Conservation (phyloP, 1,140 invertebrate species). For the Bombus picipes region DNA sequence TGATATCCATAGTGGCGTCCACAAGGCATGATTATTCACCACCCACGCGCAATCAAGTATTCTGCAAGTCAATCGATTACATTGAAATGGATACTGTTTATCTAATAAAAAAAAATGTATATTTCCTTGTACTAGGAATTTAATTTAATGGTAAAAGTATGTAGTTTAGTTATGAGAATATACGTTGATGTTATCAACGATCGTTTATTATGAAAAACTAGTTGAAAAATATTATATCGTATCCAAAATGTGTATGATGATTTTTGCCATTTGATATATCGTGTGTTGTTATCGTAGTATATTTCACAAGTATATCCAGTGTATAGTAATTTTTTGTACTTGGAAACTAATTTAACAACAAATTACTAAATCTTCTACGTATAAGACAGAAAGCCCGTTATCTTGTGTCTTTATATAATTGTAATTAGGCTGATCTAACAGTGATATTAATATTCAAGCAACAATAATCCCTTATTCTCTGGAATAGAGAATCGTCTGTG, state of each 20-base stretch:
- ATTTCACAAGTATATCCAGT: too few species aligned
- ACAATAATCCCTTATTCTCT: not conserved
- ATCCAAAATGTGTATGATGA: too few species aligned
- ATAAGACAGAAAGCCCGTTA: too few species aligned
- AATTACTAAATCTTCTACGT: too few species aligned
- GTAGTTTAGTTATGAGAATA: not conserved
- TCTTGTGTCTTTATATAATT: not conserved
- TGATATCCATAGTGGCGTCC: constrained; percentile 34
- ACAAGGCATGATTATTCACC: not conserved
- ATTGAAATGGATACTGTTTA: not conserved
- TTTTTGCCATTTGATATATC: too few species aligned
- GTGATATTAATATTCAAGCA: not conserved
- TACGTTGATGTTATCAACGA: not conserved
- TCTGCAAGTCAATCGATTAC: not conserved
- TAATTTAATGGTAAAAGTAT: not conserved
- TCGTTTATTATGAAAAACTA: not conserved
- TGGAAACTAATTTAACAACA: too few species aligned
- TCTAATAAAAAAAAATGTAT: not conserved
- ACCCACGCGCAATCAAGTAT: constrained; percentile 27
- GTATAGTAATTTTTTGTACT: too few species aligned
- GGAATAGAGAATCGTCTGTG: not conserved
- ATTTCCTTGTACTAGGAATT: not conserved
- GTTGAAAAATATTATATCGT: not conserved
- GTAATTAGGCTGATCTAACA: not conserved
- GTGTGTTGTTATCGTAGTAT: too few species aligned